Evolutionary conservation across 2,113 vertebrate genomes (phyloP).

Genomic region (Falco punctatus): DNA sequence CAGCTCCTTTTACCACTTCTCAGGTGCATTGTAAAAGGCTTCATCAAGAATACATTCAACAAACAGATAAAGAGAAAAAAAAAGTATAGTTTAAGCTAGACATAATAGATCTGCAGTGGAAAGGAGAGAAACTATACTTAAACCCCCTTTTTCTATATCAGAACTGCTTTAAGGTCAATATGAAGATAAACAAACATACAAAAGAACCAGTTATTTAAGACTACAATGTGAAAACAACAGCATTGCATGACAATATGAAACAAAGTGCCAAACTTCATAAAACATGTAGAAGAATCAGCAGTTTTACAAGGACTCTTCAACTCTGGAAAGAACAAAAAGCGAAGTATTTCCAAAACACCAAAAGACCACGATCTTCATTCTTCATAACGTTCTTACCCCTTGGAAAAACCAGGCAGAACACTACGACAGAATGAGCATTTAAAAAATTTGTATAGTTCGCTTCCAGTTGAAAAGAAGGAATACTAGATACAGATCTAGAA

Average conservation of each 20-base stretch:
- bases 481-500: not conserved
- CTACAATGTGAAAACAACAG: not conserved
- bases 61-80: not conserved
- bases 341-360: not conserved
- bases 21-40: not conserved
- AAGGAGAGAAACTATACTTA: rapidly evolving
- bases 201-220: not conserved
- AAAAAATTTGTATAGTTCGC: not conserved
- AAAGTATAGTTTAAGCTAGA: not conserved
- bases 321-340: not conserved
- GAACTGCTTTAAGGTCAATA: not conserved
- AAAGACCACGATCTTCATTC: not conserved
- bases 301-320: not conserved
- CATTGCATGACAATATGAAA: not conserved
- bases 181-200: not conserved
- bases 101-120: not conserved
- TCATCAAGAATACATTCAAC: not conserved
- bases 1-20: not conserved
- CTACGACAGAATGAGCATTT: not conserved
- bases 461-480: not conserved
- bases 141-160: not conserved
- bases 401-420: not conserved
- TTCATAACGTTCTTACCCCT: not conserved
- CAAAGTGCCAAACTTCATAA: not conserved
- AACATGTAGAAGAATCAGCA: not conserved